Base-by-base conservation (phyloP, 2,797 vertebrate genomes). In the Scolopax bukidnonensis region DNA sequence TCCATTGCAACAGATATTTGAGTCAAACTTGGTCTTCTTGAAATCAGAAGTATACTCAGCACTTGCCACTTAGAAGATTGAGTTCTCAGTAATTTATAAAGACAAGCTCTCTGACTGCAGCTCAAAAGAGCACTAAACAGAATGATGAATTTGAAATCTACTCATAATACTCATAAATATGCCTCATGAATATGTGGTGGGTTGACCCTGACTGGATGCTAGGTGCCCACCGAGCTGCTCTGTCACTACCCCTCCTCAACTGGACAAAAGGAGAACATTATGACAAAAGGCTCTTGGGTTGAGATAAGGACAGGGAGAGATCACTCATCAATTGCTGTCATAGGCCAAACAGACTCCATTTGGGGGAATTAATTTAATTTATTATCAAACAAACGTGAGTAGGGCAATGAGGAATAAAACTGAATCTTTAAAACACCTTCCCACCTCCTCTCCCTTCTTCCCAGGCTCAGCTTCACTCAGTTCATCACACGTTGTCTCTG, bases 241-340 rank as follows among this genome's bases (percentile, higher is more conserved):
- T 24, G 4, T n/a, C 47, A 38, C 64, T 47, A 19, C 32, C 12
- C 9, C 32, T 36, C 18, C 15, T 60, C 64, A 69, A 4, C 5
- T 27, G 10, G 25, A 23, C 32, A 36, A 14, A 6, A 17, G 16
- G 11, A 68, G 19, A 53, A 48, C 38, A 68, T 11, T 16, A 24
- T 4, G 6, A 33, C 2, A 9, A 57, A 65, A 43, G 8, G n/a
- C 12, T 69, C 1, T 0, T 38, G 5, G 5, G 15, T 10, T 4
- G 12, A 45, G 38, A 21, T 32, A 54, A 63, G 40, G 18, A 61
- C 38, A 40, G 38, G 38, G 60, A 61, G 27, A 30, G 17, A 61
- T 40, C 27, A 7, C 36, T n/a, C 27, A 13, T 4, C 33, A 45
- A 5, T 28, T 59, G 73, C 5, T 4, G 4, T 80, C 27, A n/a